Percentiles rank a stretch among this genome's conserved stretches.
phyloP scores from a whole-genome alignment of 2,113 vertebrate genomes.

The Vimba vimba region DNA sequence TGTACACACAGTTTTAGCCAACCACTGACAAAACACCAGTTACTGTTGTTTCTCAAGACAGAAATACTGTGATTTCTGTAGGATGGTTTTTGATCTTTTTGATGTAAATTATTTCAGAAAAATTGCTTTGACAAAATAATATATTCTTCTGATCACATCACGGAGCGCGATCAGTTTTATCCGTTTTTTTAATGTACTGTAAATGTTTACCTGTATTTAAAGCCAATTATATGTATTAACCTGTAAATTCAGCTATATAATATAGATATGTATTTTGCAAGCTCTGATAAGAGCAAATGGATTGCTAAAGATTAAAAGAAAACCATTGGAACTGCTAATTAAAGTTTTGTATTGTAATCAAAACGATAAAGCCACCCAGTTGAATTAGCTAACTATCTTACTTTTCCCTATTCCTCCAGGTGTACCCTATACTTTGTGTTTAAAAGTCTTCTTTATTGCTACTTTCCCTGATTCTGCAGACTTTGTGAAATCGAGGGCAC shows the following conservation, averaged over 20 bases:
- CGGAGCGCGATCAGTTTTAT: constrained; percentile 33
- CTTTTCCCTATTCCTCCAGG: constrained; percentile 32
- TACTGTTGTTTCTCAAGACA: constrained; percentile 23
- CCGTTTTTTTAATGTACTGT: constrained; percentile 47
- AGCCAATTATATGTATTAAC: constrained; percentile 54
- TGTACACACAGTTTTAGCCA: not conserved
- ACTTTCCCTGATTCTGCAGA: constrained; percentile 27
- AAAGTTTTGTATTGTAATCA: constrained; percentile 19
- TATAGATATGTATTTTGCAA: constrained; percentile 71
- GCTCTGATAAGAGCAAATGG: constrained; percentile 42
- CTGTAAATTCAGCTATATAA: constrained; percentile 61
- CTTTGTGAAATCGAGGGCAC: constrained; percentile 32
- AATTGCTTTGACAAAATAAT: constrained; percentile 24
- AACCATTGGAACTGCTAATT: constrained; percentile 25
- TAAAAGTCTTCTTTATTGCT: constrained; percentile 36
- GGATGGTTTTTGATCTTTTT: constrained; percentile 14
- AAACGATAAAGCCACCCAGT: constrained; percentile 25
- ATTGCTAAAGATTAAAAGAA: not conserved
- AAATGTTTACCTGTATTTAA: constrained; percentile 57
- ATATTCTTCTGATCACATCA: constrained; percentile 35
- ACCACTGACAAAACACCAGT: constrained; percentile 27
- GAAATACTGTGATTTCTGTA: constrained; percentile 14
- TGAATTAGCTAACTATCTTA: constrained; percentile 28
- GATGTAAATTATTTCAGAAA: not conserved
- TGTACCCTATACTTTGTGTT: constrained; percentile 27